Conservation (phyloP, 2,888 invertebrate genomes). For the Patella depressa region DNA sequence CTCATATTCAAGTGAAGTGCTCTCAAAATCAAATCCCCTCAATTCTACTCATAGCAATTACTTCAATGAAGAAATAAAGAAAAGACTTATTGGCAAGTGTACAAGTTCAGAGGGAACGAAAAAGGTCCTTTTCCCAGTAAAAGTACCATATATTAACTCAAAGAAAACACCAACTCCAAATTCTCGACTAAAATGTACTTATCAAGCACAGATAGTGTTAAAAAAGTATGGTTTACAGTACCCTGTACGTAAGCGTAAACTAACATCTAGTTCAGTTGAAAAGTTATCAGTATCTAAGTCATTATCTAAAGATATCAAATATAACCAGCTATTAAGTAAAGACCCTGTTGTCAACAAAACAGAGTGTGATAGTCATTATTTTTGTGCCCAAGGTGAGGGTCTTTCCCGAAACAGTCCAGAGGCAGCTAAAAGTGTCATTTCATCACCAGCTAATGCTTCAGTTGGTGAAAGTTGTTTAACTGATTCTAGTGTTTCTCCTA, state of each 20-base stretch:
- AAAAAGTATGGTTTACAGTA: neutral
- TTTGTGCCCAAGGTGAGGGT: neutral
- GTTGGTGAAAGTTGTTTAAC: slow-evolving; percentile 5
- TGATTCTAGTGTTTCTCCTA: neutral
- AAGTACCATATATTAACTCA: neutral
- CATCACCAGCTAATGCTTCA: slow-evolving; percentile 1
- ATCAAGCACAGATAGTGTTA: slow-evolving; percentile 1
- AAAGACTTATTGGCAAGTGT: neutral
- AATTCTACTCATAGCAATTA: neutral
- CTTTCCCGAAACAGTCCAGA: slow-evolving; percentile 1
- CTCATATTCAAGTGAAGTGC: neutral
- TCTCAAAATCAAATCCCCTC: neutral
- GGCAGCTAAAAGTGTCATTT: slow-evolving; percentile 11
- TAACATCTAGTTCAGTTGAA: neutral
- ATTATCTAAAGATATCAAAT: neutral
- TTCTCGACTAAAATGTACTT: neutral
- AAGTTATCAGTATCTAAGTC: neutral
- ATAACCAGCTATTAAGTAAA: neutral
- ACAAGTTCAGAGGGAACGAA: neutral
- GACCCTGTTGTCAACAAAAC: neutral
- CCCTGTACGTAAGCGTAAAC: neutral
- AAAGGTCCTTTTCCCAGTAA: neutral
- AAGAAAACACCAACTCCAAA: neutral
- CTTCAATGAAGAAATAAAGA: neutral
- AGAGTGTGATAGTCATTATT: slow-evolving; percentile 12